Conservation (phyloP, 2,113 vertebrate species). For the Melanerpes formicivorus region DNA sequence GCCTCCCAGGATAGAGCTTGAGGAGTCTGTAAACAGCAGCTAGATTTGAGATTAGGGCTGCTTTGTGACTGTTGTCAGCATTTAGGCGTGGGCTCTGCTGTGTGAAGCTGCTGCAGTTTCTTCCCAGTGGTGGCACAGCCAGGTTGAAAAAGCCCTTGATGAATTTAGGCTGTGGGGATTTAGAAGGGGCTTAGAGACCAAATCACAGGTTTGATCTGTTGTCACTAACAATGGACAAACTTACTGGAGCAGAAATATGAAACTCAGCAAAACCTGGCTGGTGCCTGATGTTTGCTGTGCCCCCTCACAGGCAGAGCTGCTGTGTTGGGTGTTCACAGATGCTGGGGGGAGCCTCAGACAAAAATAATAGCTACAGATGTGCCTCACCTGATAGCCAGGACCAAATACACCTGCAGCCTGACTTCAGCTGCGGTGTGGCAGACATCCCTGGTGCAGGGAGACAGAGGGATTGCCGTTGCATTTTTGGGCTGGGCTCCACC, state of each 20-base stretch:
- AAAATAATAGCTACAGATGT: neutral
- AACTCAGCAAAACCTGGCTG: neutral
- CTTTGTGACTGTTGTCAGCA: neutral
- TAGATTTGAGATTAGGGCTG: neutral
- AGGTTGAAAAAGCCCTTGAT: neutral
- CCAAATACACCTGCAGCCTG: neutral
- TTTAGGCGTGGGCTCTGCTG: neutral
- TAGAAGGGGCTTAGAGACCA: neutral
- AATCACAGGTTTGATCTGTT: neutral
- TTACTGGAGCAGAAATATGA: neutral
- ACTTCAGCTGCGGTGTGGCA: neutral
- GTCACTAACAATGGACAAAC: neutral
- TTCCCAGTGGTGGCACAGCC: neutral
- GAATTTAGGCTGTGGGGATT: neutral
- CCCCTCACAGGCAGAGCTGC: neutral
- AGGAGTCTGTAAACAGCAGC: neutral
- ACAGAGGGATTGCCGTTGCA: neutral
- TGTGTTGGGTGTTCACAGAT: neutral
- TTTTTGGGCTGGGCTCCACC: neutral
- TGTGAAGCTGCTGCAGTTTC: neutral
- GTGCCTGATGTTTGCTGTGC: neutral
- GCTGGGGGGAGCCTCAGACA: neutral
- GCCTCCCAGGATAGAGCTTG: accelerated
- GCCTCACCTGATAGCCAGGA: neutral
- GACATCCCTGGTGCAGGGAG: neutral